Evolutionary conservation across 2,797 vertebrate genomes (phyloP).

Genomic region (Cottoperca gobio): DNA sequence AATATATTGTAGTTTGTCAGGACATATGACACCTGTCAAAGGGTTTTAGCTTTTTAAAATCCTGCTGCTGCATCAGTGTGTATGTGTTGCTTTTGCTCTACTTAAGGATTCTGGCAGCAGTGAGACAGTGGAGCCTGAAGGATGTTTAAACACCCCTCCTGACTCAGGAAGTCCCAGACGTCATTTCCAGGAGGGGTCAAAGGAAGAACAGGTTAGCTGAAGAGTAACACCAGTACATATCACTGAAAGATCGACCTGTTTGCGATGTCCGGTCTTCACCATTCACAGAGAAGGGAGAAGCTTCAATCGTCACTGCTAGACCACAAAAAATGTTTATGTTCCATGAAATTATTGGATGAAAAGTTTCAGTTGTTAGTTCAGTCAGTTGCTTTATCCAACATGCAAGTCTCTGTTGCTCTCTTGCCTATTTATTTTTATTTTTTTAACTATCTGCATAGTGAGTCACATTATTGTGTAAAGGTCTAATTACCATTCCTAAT

Average conservation of each 20-base stretch:
- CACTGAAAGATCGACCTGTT: neutral
- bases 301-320: neutral
- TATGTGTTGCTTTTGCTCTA: constrained; percentile 52
- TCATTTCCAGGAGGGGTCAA: constrained; percentile 70
- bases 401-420: neutral
- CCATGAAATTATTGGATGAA: neutral
- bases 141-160: constrained; percentile 50
- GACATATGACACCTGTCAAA: neutral
- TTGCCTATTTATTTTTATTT: no score
- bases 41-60: neutral
- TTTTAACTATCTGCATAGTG: neutral
- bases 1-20: neutral
- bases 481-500: neutral
- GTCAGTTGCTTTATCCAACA: neutral
- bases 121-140: constrained; percentile 60
- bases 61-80: constrained; percentile 25
- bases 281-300: neutral
- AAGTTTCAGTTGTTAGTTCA: neutral
- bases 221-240: neutral
- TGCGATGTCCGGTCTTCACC: neutral
- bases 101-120: constrained; percentile 75
- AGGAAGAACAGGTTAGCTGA: constrained; percentile 65
- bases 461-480: neutral
- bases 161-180: constrained; percentile 79
- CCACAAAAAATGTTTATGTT: neutral